These are phyloP conservation scores for Anastatus disparis DNA, from an alignment of 1,140 invertebrate species.

Conservation along the genomic window DNA sequence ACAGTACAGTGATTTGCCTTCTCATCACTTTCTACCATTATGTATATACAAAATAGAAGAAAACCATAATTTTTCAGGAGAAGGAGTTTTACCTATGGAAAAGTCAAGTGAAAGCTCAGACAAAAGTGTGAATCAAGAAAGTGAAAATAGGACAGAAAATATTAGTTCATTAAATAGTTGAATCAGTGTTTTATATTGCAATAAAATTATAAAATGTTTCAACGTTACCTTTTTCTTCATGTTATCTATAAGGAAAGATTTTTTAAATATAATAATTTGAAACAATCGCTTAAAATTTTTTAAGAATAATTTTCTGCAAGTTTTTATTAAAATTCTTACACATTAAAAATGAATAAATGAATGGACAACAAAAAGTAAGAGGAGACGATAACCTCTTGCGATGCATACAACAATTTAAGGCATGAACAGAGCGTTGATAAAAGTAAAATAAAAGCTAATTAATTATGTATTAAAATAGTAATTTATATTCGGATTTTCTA, in stretches of 20 bases:
- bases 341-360: constrained; percentile 10
- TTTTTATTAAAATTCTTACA: constrained; percentile 28
- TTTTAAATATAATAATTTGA: constrained; percentile 29
- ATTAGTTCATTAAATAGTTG: neutral
- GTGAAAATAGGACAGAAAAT: neutral
- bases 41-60: constrained; percentile 57
- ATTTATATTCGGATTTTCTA: neutral
- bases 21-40: constrained; percentile 50
- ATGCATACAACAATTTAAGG: neutral
- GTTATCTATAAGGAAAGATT: too few species aligned
- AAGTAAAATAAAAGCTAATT: neutral
- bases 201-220: constrained; percentile 10
- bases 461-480: constrained; percentile 6
- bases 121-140: neutral
- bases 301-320: neutral
- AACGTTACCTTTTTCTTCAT: constrained; percentile 19
- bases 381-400: neutral
- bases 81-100: constrained; percentile 47
- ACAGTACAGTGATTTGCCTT: constrained; percentile 35
- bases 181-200: constrained; percentile 33
- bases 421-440: neutral
- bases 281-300: neutral
- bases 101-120: neutral
- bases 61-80: constrained; percentile 53
- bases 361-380: neutral